phyloP scores from a whole-genome alignment of 2,888 invertebrate species.

The Thereva unica region DNA sequence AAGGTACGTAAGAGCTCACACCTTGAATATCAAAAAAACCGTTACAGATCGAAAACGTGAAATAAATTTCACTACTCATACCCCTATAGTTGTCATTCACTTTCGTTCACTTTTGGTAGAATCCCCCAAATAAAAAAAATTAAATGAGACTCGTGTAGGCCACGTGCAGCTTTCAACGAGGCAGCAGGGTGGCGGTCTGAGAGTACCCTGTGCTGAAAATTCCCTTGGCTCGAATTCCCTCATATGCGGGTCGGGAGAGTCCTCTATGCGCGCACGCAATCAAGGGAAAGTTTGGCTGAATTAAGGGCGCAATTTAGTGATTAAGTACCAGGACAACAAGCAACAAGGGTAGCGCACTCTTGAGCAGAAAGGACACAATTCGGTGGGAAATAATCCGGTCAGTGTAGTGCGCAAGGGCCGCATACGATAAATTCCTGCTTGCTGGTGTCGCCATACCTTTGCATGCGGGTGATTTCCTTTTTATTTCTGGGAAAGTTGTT shows the following conservation, averaged over 20 bases:
- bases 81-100: not conserved
- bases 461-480: constrained; percentile 4
- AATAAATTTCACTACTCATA: too few species aligned
- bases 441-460: not conserved
- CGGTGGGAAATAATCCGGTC: constrained; percentile 1
- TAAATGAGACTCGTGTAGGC: constrained; percentile 14
- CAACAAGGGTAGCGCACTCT: constrained; percentile 9
- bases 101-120: constrained; percentile 5
- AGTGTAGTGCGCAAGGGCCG: not conserved
- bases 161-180: constrained; percentile 21
- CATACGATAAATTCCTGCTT: too few species aligned
- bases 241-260: constrained; percentile 14
- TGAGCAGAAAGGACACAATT: not conserved
- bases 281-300: constrained; percentile 5
- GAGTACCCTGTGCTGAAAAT: constrained; percentile 7
- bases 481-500: not conserved
- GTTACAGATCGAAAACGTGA: too few species aligned
- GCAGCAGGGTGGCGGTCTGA: not conserved
- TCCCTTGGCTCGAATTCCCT: constrained; percentile 17
- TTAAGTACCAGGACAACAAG: constrained; percentile 6
- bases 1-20: too few species aligned
- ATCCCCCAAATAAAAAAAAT: not conserved
- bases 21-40: too few species aligned
- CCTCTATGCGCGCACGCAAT: constrained; percentile 4
- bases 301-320: constrained; percentile 26